Percentiles rank a stretch among this genome's conserved stretches.
These are phyloP conservation scores for Drosophila anceps DNA, from an alignment of 2,888 invertebrate genomes.

Conservation along the genomic window DNA sequence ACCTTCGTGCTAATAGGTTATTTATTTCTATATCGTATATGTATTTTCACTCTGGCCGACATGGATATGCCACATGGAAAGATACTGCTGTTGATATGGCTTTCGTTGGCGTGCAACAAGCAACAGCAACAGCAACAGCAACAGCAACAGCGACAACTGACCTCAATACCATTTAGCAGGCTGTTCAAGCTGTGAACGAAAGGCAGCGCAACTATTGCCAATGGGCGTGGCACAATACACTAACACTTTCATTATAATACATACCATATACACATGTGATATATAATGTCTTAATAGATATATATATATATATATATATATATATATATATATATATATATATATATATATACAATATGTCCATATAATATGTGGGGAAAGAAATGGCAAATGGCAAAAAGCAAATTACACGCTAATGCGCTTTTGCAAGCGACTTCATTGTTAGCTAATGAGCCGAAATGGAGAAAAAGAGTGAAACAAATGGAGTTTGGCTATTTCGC, in stretches of 20 bases:
- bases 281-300: constrained; percentile 7
- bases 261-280: constrained; percentile 10
- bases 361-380: constrained; percentile 11
- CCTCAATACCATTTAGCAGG: constrained; percentile 70
- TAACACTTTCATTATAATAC: constrained; percentile 69
- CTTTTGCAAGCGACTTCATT: constrained; percentile 49
- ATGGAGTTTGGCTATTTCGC: constrained; percentile 31
- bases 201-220: constrained; percentile 27
- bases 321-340: neutral
- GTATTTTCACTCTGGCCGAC: constrained; percentile 29
- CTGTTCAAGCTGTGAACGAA: constrained; percentile 49
- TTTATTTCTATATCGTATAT: constrained; percentile 53
- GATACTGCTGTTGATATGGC: constrained; percentile 29
- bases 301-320: neutral
- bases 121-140: constrained; percentile 63
- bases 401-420: constrained; percentile 66
- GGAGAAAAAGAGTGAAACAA: constrained; percentile 14
- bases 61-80: constrained; percentile 21
- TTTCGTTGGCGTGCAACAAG: constrained; percentile 65
- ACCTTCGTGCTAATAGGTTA: constrained; percentile 79
- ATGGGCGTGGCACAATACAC: constrained; percentile 57
- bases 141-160: constrained; percentile 68
- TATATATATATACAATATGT: neutral
- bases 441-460: constrained; percentile 62
- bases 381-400: constrained; percentile 38